Evolutionary conservation across 2,888 invertebrate genomes (phyloP), one percentile per base, ranked within the genome.

Genomic region (Drosophila colorata): DNA sequence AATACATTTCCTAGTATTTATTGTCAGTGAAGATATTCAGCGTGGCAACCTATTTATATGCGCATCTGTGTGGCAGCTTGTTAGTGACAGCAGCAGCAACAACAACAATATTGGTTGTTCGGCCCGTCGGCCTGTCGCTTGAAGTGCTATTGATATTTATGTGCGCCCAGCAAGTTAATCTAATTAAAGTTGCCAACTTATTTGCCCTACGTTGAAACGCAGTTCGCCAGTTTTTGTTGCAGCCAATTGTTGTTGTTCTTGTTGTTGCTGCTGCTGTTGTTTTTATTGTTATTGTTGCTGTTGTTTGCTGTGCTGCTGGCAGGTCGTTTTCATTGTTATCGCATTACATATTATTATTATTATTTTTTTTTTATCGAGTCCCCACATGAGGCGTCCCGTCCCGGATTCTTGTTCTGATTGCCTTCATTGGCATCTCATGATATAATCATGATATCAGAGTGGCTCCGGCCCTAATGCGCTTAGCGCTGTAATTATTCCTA

Each of bases 151-250:
- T 56, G 66, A 69, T 55, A 78, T 68, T 74, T 55, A 69, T 68
- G 60, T 49, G 49, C 52, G 55, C 9, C 43, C 63, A 37, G 65
- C 57, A 73, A 69, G 66, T 53, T 85, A 78, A 87, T 85, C 78
- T 79, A 80, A 85, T 85, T 75, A 80, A 77, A 80, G 72, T 69
- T 70, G 66, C 41, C 66, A 61, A 65, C 60, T 70, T 80, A 67
- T 73, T 53, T 51, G 63, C 53, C 20, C 52, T 47, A 55, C 53
- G 33, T 49, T 47, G 40, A 20, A 23, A 18, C 60, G 25, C 35
- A 23, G 23, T 16, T 23, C 6, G 18, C 18, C 11, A 13, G 33
- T 33, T 41, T 23, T 38, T 60, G 60, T 25, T 46, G 60, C 31
- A 28, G 40, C 11, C 35, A 18, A 9, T 37, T 37, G 20, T 38